Conservation (phyloP, 2,888 invertebrate species). For the Phania funesta region DNA sequence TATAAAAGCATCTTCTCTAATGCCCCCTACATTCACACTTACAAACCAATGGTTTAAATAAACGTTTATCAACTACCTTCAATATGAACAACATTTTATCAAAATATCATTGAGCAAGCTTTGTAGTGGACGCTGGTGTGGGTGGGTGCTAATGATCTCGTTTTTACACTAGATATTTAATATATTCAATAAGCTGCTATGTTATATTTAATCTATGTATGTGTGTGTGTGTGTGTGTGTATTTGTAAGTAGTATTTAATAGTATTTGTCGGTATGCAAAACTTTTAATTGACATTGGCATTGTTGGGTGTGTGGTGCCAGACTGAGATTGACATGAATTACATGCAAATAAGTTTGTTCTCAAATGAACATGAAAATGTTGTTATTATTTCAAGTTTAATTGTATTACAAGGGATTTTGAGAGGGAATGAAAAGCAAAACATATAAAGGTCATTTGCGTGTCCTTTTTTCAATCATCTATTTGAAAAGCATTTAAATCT, state of each 20-base stretch:
- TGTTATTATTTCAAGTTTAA: slow-evolving; percentile 39
- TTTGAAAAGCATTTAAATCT: background rate
- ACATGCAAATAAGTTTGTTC: background rate
- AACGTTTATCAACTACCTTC: slow-evolving; percentile 33
- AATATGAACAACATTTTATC: slow-evolving; percentile 32
- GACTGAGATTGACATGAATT: slow-evolving; percentile 10
- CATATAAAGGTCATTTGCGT: background rate
- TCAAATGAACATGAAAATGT: background rate
- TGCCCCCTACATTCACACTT: background rate
- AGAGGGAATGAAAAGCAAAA: background rate
- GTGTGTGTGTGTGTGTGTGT: background rate
- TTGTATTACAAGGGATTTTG: background rate
- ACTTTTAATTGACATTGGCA: slow-evolving; percentile 57
- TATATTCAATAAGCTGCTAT: background rate
- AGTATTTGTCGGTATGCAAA: slow-evolving; percentile 30
- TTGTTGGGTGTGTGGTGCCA: slow-evolving; percentile 9
- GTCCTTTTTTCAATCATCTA: background rate
- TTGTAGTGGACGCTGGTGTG: background rate
- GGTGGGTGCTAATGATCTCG: slow-evolving; percentile 3
- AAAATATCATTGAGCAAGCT: background rate
- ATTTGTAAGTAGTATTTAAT: background rate
- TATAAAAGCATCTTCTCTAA: background rate
- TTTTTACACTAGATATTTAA: background rate
- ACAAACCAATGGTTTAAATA: background rate
- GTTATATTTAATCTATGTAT: background rate